phyloP scores from a whole-genome alignment of 2,797 vertebrate species.

The Mus minutoides region DNA sequence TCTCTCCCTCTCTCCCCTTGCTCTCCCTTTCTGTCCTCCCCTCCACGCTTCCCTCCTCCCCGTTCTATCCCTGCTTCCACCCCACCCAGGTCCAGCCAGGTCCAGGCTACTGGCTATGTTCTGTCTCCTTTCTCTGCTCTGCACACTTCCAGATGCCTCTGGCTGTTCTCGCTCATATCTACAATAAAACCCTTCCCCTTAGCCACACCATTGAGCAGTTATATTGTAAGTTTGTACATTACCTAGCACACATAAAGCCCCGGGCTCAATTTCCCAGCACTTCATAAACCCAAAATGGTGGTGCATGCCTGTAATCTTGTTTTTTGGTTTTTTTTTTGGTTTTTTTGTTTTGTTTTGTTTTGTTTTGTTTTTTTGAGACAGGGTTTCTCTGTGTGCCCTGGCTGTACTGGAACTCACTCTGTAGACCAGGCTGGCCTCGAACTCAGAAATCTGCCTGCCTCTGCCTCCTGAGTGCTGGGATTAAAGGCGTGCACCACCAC shows the following conservation, averaged over 20 bases:
- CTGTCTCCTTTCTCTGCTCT: background rate
- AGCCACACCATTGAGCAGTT: background rate
- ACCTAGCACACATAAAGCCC: background rate
- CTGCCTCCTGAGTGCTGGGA: too few relatives aligned
- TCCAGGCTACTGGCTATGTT: too few relatives aligned
- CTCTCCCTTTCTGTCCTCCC: background rate
- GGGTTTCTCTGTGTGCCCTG: too few relatives aligned
- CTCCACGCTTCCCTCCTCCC: background rate
- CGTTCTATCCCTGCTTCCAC: background rate
- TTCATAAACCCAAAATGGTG: background rate
- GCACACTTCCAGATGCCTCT: background rate
- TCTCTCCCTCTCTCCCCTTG: background rate
- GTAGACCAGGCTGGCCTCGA: too few relatives aligned
- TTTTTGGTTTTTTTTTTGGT: too few relatives aligned
- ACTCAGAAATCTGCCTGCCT: too few relatives aligned
- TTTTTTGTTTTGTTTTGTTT: too few relatives aligned
- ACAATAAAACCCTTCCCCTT: background rate
- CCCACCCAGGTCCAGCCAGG: background rate
- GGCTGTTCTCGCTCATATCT: background rate
- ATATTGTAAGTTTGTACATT: too few relatives aligned
- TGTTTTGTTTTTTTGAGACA: too few relatives aligned
- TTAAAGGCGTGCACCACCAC: too few relatives aligned
- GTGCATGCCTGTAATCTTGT: background rate
- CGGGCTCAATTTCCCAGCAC: background rate
- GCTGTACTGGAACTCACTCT: too few relatives aligned